Percentiles rank a stretch among this genome's conserved stretches.
phyloP scores from a whole-genome alignment of 2,113 vertebrate genomes.

The Rattus rattus region DNA sequence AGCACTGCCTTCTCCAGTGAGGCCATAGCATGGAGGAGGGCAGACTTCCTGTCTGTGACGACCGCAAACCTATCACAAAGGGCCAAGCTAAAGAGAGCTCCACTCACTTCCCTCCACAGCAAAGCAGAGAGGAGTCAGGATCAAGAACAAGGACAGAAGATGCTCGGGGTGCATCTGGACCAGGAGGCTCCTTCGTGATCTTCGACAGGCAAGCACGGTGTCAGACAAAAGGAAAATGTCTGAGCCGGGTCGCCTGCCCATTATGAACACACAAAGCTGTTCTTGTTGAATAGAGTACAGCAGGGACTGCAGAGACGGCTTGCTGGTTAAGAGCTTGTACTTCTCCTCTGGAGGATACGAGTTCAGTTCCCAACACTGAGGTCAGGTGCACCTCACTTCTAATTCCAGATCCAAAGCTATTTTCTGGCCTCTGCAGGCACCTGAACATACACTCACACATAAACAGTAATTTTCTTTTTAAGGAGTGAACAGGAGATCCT shows the following conservation, averaged over 20 bases:
- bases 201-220: fast-evolving
- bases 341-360: not conserved
- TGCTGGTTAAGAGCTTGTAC: not conserved
- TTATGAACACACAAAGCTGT: not conserved
- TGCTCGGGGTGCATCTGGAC: fast-evolving
- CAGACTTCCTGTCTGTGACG: not conserved
- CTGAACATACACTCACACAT: not conserved
- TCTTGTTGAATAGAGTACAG: not conserved
- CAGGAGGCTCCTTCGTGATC: fast-evolving
- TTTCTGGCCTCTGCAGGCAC: not conserved
- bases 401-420: not conserved
- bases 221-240: not conserved
- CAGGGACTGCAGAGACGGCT: not conserved
- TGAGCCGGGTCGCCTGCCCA: not conserved
- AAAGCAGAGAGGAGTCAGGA: fast-evolving
- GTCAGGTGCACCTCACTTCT: not conserved
- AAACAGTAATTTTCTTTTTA: not conserved
- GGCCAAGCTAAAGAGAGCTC: too few species aligned
- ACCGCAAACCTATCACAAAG: fast-evolving
- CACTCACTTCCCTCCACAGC: not conserved
- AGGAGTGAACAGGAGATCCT: not conserved
- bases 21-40: not conserved
- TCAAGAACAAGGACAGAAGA: not conserved
- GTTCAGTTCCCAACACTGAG: not conserved
- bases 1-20: not conserved